A percentile compares a stretch with the other conserved stretches of the same genome.
Conservation (phyloP, 2,113 vertebrate species). For the Ornithorhynchus anatinus region DNA sequence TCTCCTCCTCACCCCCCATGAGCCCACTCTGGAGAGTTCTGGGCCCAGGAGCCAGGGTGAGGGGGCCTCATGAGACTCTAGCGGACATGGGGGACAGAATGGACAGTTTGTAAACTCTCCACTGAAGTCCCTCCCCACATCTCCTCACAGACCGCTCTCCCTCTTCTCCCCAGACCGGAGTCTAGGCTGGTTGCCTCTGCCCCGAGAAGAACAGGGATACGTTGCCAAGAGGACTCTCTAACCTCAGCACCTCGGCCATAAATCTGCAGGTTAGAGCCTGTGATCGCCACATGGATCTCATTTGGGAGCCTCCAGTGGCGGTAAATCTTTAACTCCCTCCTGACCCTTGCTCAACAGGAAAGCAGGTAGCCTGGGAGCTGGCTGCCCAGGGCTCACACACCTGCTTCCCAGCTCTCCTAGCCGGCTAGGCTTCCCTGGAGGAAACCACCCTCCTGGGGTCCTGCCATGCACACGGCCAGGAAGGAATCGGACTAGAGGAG, state of each 20-base stretch:
- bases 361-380: too few relatives aligned
- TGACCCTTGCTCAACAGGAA: too few relatives aligned
- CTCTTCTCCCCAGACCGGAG: not conserved
- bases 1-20: too few relatives aligned
- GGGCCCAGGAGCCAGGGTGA: too few relatives aligned
- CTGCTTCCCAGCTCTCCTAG: not conserved
- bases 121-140: not conserved
- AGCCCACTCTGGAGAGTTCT: too few relatives aligned
- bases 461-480: not conserved
- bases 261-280: not conserved
- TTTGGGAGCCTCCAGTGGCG: not conserved
- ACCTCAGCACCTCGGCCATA: not conserved
- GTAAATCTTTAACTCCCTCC: conserved; percentile 36
- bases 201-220: not conserved
- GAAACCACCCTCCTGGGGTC: not conserved
- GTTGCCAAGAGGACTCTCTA: not conserved
- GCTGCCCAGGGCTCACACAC: not conserved
- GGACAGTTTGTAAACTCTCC: not conserved
- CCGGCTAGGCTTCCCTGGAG: not conserved
- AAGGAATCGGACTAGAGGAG: too few relatives aligned
- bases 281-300: not conserved
- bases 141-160: not conserved
- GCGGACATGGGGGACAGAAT: not conserved
- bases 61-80: too few relatives aligned
- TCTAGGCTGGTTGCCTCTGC: not conserved